Evolutionary conservation across 2,113 vertebrate genomes (phyloP), one percentile per base, ranked within the genome.

Genomic region (Uria lomvia): DNA sequence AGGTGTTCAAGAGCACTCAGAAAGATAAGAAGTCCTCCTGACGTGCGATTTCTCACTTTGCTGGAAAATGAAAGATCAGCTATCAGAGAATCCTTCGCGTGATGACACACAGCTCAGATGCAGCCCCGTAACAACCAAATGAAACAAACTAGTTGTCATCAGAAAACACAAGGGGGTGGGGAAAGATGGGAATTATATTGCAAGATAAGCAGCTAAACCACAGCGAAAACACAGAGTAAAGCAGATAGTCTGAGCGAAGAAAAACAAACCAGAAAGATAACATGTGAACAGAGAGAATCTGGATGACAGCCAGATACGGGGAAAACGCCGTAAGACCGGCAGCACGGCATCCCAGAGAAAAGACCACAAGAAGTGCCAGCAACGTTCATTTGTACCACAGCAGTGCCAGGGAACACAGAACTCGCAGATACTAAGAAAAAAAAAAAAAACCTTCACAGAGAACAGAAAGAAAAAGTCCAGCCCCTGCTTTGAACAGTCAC

Each of bases 221-320:
- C 55, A 53, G 56, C 4, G 11, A 73, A 94, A 89, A 70, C 77
- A 43, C 67, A 63, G 91, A 90, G 32, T 53, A 9, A 86, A 96
- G 77, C 11, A 85, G 65, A 94, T 71, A 79, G 81, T 12, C 65
- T 8, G 10, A 80, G 47, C 45, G 70, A 92, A 92, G 80, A 92
- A 97, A 96, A 95, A 94, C 85, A 94, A 95, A 92, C 58, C 87
- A 52, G 75, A 59, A 47, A 92, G 70, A 94, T 82, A 92, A 89
- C 40, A 70, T 5, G 5, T n/a, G 67, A 94, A 76, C 66, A 53
- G 63, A 38, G 34, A 62, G 29, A 67, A 77, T 21, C 50, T 90
- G 86, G 92, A 88, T 71, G 59, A 70, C 66, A 67, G 82, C 62
- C 94, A 94, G 81, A 47, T 20, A 77, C 0, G 11, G 68, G 14